Percentiles rank a stretch among this genome's conserved stretches.
phyloP scores from a whole-genome alignment of 2,888 invertebrate genomes.

The Cylindroiulus punctatus region DNA sequence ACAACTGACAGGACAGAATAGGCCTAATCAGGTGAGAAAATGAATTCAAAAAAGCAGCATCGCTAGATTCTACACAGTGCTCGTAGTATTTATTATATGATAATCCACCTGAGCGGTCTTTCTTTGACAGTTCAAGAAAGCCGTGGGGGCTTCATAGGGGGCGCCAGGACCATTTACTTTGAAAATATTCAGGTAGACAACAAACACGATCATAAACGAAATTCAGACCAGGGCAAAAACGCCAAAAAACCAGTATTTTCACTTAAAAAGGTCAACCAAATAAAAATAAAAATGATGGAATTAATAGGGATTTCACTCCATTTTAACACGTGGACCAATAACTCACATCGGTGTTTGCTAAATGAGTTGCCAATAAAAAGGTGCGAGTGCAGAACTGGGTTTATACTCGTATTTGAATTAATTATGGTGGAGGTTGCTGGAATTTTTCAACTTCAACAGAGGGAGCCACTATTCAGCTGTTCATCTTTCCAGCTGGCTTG shows the following conservation, averaged over 20 bases:
- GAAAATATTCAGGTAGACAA: background rate
- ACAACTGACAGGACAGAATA: constrained; percentile 31
- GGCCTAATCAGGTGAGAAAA: constrained; percentile 31
- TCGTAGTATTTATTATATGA: constrained; percentile 36
- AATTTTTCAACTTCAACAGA: background rate
- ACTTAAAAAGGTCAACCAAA: background rate
- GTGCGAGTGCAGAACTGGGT: too few relatives aligned
- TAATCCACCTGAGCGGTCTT: constrained; percentile 36
- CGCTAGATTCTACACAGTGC: background rate
- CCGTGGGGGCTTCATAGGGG: background rate
- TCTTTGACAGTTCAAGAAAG: background rate
- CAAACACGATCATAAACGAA: background rate
- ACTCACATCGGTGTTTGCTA: background rate
- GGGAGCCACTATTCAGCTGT: constrained; percentile 1
- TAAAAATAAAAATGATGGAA: background rate
- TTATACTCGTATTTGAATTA: too few relatives aligned
- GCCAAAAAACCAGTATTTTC: constrained; percentile 2
- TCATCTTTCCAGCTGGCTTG: too few relatives aligned
- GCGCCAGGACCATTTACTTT: constrained; percentile 1
- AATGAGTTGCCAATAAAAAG: background rate
- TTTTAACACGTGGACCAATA: background rate
- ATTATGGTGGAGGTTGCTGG: too few relatives aligned
- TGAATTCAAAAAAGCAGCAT: constrained; percentile 10
- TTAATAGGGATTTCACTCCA: background rate
- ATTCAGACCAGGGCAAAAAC: background rate